Evolutionary conservation across 2,113 vertebrate genomes (phyloP), one percentile per base, ranked within the genome.

Genomic region (Tragelaphus imberbis): DNA sequence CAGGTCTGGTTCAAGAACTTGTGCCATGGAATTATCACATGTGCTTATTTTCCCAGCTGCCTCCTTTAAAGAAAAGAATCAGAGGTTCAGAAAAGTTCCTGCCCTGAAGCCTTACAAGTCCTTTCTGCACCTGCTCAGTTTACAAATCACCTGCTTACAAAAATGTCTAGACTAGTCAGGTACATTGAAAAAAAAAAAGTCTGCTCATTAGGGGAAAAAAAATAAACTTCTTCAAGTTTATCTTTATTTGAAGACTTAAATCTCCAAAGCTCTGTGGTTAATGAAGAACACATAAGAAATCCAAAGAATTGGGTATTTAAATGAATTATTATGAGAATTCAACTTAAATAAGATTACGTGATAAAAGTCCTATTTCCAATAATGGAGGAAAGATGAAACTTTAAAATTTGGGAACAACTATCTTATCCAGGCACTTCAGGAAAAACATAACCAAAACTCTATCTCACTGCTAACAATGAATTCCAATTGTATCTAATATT

Each of bases 31-130:
- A 79, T 85, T 89, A 55, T 89, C 93, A 55, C 84, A 96, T 9
- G 89, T 95, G 68, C 95, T 97, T 59, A 94, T 97, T 98, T 98
- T 51, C 55, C 90, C 97, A 88, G 94, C 92, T 86, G 88, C 82
- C 79, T 98, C 98, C 98, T 98, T 79, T 1, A 96, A 79, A 97
- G 75, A 92, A 68, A 55, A 96, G 53, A 94, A 84, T 16, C 6
- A 81, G 12, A 96, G 81, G 47, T 96, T 40, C 27, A 47, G 59
- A 86, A 90, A 61, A 17, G 30, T 79, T 82, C 79, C 30, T 51
- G 14, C 21, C 21, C 14, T n/a, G 49, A n/a, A 92, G 36, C 47
- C 59, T 21, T 3, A 16, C 36, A 86, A 11, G 2, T 11, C 33
- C 3, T 30, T 21, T 47, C 71, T 17, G 28, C 0, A 23, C 23